phyloP scores from a whole-genome alignment of 2,113 vertebrate species.

The Puntigrus tetrazona region DNA sequence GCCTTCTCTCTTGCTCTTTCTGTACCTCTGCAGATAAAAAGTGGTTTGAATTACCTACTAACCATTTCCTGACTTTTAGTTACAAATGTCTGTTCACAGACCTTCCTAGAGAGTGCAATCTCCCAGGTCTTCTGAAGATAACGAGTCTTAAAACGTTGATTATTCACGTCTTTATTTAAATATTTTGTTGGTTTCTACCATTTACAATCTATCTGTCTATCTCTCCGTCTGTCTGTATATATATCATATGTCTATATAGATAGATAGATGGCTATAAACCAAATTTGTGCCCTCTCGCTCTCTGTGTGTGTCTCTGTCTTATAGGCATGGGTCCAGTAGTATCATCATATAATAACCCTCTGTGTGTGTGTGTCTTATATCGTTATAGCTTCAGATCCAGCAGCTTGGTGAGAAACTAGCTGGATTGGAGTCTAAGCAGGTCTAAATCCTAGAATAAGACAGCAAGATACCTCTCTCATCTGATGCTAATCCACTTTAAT shows the following conservation, averaged over 20 bases:
- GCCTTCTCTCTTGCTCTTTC: not conserved
- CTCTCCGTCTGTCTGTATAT: too few relatives aligned
- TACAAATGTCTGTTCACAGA: slow-evolving; percentile 7
- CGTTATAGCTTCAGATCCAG: slow-evolving; percentile 6
- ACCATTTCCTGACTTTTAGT: not conserved
- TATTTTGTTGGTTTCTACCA: too few relatives aligned
- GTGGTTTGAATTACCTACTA: not conserved
- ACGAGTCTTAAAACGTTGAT: not conserved
- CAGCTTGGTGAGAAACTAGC: slow-evolving; percentile 31
- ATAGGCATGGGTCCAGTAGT: too few relatives aligned
- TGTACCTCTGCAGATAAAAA: slow-evolving; percentile 22
- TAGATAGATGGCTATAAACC: too few relatives aligned
- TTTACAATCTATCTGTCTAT: too few relatives aligned
- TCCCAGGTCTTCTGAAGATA: slow-evolving; percentile 19
- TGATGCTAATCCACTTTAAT: slow-evolving; percentile 47
- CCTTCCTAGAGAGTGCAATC: not conserved
- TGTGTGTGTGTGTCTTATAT: not conserved
- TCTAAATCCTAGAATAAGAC: slow-evolving; percentile 17
- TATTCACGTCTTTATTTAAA: too few relatives aligned
- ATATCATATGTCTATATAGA: too few relatives aligned
- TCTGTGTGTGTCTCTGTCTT: too few relatives aligned
- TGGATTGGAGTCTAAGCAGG: slow-evolving; percentile 18
- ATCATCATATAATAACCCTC: too few relatives aligned
- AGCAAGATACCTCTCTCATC: slow-evolving; percentile 30
- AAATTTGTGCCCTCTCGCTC: too few relatives aligned